Evolutionary conservation across 2,888 invertebrate species (phyloP).

Genomic region (Eristalis tenax): DNA sequence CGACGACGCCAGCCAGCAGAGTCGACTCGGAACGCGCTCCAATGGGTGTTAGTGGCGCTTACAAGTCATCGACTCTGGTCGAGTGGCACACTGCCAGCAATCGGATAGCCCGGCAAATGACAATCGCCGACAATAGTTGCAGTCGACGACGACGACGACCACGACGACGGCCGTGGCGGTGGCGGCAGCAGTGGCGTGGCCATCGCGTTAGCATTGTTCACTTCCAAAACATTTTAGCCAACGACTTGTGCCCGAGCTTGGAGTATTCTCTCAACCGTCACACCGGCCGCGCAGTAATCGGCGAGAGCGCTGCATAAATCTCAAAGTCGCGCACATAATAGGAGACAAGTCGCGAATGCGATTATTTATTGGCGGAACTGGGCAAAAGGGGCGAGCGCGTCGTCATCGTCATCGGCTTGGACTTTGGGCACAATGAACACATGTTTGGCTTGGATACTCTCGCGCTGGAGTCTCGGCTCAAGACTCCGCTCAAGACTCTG

Average conservation of each 20-base stretch:
- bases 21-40: slow-evolving; percentile 4
- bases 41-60: slow-evolving; percentile 65
- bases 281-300: slow-evolving; percentile 9
- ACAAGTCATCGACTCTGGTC: slow-evolving; percentile 67
- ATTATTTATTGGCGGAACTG: slow-evolving; percentile 70
- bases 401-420: slow-evolving; percentile 41
- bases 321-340: slow-evolving; percentile 65
- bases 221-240: slow-evolving; percentile 48
- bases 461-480: slow-evolving; percentile 3
- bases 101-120: slow-evolving; percentile 47
- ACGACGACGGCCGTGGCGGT: background rate
- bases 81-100: slow-evolving; percentile 47
- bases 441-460: slow-evolving; percentile 39
- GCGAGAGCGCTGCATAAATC: slow-evolving; percentile 59
- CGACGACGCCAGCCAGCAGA: slow-evolving; percentile 20
- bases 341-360: slow-evolving; percentile 67
- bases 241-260: slow-evolving; percentile 19
- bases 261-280: slow-evolving; percentile 5
- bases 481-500: slow-evolving; percentile 33
- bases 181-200: background rate
- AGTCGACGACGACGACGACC: background rate
- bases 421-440: slow-evolving; percentile 62
- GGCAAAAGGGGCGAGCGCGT: slow-evolving; percentile 62
- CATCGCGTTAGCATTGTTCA: slow-evolving; percentile 41
- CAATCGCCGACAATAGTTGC: slow-evolving; percentile 40